Evolutionary conservation across 2,888 invertebrate species (phyloP).

Genomic region (Athripsodes cinereus): DNA sequence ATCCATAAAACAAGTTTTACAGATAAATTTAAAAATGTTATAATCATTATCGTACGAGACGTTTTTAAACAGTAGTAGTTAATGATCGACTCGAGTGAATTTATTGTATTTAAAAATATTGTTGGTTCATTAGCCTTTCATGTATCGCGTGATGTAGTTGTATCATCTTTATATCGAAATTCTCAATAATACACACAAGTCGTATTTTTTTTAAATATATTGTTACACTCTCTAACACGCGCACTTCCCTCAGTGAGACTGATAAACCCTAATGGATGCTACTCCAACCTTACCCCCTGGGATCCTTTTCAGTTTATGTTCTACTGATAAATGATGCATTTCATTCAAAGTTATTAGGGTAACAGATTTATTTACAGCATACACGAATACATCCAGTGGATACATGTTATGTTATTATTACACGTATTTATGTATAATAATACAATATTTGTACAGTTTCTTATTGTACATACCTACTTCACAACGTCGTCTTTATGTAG

Average conservation of each 20-base stretch:
- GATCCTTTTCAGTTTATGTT: conserved; percentile 22
- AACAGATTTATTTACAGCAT: conserved; percentile 19
- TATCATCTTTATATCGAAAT: neutral
- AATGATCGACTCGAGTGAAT: no score
- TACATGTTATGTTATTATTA: no score
- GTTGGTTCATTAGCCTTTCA: neutral
- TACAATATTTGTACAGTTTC: no score
- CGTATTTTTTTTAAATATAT: no score
- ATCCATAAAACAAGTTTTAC: no score
- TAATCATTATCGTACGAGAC: no score
- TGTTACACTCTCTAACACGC: no score
- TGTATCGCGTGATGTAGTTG: neutral
- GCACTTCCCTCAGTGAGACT: conserved; percentile 19
- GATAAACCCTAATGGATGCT: conserved; percentile 25
- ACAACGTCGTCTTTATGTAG: no score
- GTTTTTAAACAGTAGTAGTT: no score
- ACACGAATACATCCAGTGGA: neutral
- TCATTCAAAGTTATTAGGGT: conserved; percentile 25
- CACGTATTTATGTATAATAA: no score
- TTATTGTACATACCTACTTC: no score
- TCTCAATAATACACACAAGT: conserved; percentile 17
- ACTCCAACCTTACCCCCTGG: conserved; percentile 18
- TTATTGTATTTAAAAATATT: neutral
- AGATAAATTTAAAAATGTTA: no score
- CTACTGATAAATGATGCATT: conserved; percentile 25